Conservation (phyloP, 1,140 invertebrate genomes). For the Euborellia annulipes region DNA sequence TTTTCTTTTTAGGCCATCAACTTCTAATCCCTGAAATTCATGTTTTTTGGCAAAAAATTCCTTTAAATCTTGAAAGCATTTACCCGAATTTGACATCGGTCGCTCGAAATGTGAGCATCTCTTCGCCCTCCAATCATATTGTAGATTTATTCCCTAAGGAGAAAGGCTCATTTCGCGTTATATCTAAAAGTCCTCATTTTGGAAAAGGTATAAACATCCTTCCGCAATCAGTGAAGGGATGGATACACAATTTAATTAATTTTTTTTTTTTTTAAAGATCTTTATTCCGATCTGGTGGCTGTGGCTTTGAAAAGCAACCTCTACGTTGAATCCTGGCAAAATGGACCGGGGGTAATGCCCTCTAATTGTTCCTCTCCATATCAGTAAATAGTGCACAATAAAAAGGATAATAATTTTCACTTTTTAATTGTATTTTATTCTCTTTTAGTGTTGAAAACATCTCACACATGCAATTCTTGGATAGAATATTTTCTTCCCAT, state of each 20-base stretch:
- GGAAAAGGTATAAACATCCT: too few relatives aligned
- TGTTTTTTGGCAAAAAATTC: slow-evolving; percentile 42
- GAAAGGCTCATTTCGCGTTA: too few relatives aligned
- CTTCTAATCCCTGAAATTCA: slow-evolving; percentile 60
- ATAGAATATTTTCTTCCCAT: slow-evolving; percentile 50
- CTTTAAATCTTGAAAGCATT: slow-evolving; percentile 28
- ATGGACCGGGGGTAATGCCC: slow-evolving; percentile 26
- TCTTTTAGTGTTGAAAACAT: slow-evolving; percentile 35
- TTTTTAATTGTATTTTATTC: slow-evolving; percentile 7
- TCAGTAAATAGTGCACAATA: too few relatives aligned
- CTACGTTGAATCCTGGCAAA: slow-evolving; percentile 38
- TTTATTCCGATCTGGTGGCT: slow-evolving; percentile 33
- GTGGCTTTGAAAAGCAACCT: slow-evolving; percentile 26
- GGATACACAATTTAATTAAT: too few relatives aligned
- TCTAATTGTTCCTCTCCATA: slow-evolving; percentile 12
- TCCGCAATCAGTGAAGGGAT: too few relatives aligned
- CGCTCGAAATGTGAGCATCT: slow-evolving; percentile 37
- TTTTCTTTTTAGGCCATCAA: slow-evolving; percentile 31
- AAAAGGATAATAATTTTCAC: slow-evolving; percentile 1
- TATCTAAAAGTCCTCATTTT: too few relatives aligned
- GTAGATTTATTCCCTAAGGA: too few relatives aligned
- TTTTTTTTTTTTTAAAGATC: slow-evolving; percentile 28
- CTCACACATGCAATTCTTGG: slow-evolving; percentile 27
- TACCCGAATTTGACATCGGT: slow-evolving; percentile 43
- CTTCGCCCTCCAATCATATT: too few relatives aligned